These are phyloP conservation scores for Carabus problematicus DNA, from an alignment of 2,888 invertebrate species.

Conservation along the genomic window DNA sequence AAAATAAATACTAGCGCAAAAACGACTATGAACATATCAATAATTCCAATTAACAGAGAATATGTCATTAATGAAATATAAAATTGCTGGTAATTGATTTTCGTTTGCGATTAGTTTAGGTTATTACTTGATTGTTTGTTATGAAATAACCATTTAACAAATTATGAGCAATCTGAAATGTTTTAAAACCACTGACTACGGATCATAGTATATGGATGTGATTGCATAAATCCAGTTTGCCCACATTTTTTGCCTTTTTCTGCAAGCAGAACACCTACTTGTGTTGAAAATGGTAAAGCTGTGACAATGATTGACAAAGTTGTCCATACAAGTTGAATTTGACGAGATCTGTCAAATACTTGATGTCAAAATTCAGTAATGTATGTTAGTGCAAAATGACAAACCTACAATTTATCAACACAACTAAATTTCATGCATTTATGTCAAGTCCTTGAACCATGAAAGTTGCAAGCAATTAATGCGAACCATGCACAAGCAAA, in stretches of 20 bases:
- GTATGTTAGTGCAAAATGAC: constrained; percentile 7
- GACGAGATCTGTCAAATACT: background rate
- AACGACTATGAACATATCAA: too few species aligned
- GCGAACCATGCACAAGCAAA: background rate
- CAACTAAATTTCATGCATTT: constrained; percentile 6
- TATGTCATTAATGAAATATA: too few species aligned
- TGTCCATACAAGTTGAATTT: background rate
- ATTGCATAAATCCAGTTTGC: constrained; percentile 24
- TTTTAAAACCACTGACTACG: constrained; percentile 14
- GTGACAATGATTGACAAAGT: constrained; percentile 13
- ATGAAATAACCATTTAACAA: too few species aligned
- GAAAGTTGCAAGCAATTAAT: background rate
- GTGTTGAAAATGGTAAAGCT: constrained; percentile 3
- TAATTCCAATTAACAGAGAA: too few species aligned
- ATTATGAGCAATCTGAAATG: background rate
- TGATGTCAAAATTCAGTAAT: background rate
- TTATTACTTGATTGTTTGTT: too few species aligned
- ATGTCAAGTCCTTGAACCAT: constrained; percentile 15
- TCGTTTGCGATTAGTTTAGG: too few species aligned
- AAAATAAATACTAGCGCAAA: too few species aligned
- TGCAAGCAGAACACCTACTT: constrained; percentile 14
- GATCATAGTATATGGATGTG: constrained; percentile 10
- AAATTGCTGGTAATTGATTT: too few species aligned
- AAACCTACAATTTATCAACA: constrained; percentile 2
- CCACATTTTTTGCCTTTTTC: constrained; percentile 25